Evolutionary conservation across 2,888 invertebrate species (phyloP).

Genomic region (Prosapia bicincta): DNA sequence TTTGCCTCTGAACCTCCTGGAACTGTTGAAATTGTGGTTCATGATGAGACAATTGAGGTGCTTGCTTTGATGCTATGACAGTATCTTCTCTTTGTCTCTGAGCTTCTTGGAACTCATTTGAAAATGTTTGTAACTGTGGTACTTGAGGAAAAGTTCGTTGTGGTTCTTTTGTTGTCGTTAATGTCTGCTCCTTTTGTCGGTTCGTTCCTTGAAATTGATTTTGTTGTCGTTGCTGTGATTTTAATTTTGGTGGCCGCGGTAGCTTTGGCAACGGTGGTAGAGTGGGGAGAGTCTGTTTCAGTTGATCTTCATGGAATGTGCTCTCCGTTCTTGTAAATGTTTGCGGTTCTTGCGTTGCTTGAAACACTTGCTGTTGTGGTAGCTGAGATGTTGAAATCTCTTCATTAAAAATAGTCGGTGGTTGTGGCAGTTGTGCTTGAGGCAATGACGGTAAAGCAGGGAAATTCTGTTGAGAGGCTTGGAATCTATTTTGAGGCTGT

Average conservation of each 20-base stretch:
- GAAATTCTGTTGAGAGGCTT: not conserved
- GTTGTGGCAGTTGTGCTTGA: too few relatives aligned
- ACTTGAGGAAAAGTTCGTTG: not conserved
- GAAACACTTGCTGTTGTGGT: not conserved
- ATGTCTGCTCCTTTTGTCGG: too few relatives aligned
- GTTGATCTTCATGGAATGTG: not conserved
- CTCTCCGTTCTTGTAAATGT: too few relatives aligned
- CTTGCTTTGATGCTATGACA: not conserved
- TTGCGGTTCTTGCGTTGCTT: too few relatives aligned
- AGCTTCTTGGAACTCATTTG: not conserved
- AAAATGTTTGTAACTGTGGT: not conserved
- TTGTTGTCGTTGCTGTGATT: too few relatives aligned
- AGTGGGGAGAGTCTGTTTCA: not conserved
- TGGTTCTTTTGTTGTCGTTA: not conserved
- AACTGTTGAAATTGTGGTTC: slow-evolving; percentile 1
- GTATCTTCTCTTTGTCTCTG: not conserved
- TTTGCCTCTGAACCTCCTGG: not conserved
- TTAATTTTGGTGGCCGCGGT: not conserved
- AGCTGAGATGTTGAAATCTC: not conserved
- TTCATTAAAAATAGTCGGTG: too few relatives aligned
- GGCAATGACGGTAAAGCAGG: not conserved
- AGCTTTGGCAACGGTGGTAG: not conserved
- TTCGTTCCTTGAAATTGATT: too few relatives aligned
- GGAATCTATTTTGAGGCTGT: not conserved
- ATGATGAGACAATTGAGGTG: not conserved